phyloP scores from a whole-genome alignment of 1,140 invertebrate genomes.

The Bradysia coprophila region DNA sequence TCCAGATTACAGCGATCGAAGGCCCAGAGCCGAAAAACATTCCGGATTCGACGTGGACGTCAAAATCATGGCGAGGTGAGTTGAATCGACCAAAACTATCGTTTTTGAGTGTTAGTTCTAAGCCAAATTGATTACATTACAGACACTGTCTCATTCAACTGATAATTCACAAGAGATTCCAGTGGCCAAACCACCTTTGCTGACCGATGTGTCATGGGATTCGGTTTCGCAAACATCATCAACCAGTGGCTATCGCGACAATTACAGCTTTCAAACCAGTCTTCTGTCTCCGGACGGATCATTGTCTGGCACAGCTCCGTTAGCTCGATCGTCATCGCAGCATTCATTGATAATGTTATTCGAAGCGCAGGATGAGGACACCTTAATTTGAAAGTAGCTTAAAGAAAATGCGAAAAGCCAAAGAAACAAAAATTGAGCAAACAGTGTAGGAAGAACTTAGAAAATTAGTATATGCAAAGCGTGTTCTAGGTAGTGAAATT shows the following conservation, averaged over 20 bases:
- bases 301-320: slow-evolving; percentile 13
- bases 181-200: slow-evolving; percentile 21
- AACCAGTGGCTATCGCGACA: slow-evolving; percentile 57
- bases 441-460: too few species aligned
- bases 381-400: slow-evolving; percentile 35
- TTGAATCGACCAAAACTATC: not conserved
- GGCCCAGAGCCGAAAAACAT: slow-evolving; percentile 85
- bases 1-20: slow-evolving; percentile 79
- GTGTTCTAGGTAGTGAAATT: too few species aligned
- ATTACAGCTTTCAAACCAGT: slow-evolving; percentile 32
- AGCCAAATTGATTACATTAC: not conserved
- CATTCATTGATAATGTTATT: slow-evolving; percentile 48
- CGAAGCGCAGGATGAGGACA: slow-evolving; percentile 52
- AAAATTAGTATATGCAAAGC: too few species aligned
- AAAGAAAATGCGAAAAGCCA: too few species aligned
- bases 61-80: slow-evolving; percentile 15
- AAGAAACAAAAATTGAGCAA: too few species aligned
- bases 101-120: not conserved
- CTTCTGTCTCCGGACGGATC: slow-evolving; percentile 31
- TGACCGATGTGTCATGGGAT: slow-evolving; percentile 49
- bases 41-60: slow-evolving; percentile 66
- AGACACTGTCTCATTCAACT: slow-evolving; percentile 2
- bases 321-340: slow-evolving; percentile 33
- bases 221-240: slow-evolving; percentile 59
- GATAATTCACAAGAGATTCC: slow-evolving; percentile 9